A percentile compares a stretch with the other conserved stretches of the same genome.
Evolutionary conservation across 2,113 vertebrate genomes (phyloP).

Genomic region (Delphinus delphis): DNA sequence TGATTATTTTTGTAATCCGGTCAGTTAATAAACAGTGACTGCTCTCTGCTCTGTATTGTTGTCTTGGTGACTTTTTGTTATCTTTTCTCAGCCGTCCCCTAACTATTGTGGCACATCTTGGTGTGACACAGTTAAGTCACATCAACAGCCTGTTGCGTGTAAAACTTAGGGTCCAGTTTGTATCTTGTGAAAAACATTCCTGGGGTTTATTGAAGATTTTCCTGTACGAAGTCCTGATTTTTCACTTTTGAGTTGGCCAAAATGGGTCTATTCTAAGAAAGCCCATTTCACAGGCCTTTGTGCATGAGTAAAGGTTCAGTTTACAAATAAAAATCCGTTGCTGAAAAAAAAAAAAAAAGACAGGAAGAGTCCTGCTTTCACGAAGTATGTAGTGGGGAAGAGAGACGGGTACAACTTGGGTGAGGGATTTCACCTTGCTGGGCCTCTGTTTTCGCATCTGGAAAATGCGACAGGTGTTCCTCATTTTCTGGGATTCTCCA

Average conservation of each 20-base stretch:
- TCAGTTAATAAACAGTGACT: slow-evolving; percentile 79
- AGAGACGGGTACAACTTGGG: too few species aligned
- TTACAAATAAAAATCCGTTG: background rate
- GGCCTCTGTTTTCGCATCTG: too few species aligned
- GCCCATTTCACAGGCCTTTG: background rate
- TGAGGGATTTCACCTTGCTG: too few species aligned
- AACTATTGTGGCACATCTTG: background rate
- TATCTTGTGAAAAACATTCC: background rate
- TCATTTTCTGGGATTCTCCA: too few species aligned
- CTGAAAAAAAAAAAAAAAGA: background rate
- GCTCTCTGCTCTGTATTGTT: background rate
- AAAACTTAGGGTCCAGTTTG: background rate
- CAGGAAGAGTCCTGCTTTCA: too few species aligned
- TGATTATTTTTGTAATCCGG: slow-evolving; percentile 76
- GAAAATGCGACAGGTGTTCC: too few species aligned
- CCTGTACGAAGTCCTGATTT: background rate
- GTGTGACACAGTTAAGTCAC: background rate
- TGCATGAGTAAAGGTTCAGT: background rate
- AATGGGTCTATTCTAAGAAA: background rate
- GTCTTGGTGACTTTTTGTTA: slow-evolving; percentile 44
- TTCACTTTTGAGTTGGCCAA: background rate
- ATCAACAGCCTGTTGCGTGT: background rate
- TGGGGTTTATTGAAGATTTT: background rate
- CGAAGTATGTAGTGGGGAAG: too few species aligned
- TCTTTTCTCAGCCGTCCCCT: background rate